phyloP scores from a whole-genome alignment of 2,888 invertebrate species.

The Clusia tigrina region DNA sequence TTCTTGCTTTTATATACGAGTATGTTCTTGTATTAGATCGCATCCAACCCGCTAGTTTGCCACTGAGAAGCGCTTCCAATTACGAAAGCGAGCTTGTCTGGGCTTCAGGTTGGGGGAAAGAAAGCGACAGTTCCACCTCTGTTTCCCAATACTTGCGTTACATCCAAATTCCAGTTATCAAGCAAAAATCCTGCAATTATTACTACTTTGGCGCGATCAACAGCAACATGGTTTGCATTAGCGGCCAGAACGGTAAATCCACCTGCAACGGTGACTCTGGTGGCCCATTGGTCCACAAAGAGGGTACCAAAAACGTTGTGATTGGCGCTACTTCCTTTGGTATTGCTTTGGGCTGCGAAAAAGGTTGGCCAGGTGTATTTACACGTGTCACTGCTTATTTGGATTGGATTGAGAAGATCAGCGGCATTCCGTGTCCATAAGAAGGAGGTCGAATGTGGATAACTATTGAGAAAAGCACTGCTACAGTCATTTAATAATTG shows the following conservation, averaged over 20 bases:
- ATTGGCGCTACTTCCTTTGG: constrained; percentile 60
- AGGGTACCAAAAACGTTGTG: constrained; percentile 39
- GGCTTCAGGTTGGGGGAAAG: constrained; percentile 48
- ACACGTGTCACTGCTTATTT: constrained; percentile 55
- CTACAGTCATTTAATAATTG: no score
- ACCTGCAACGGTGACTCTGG: constrained; percentile 61
- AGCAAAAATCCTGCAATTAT: constrained; percentile 41
- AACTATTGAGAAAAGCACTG: not conserved
- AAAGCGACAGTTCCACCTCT: constrained; percentile 37
- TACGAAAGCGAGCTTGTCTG: constrained; percentile 39
- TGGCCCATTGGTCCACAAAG: constrained; percentile 53
- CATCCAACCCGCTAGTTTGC: constrained; percentile 42
- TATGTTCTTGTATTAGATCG: constrained; percentile 26
- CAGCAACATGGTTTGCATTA: constrained; percentile 48
- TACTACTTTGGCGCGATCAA: constrained; percentile 42
- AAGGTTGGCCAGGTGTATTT: constrained; percentile 58
- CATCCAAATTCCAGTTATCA: constrained; percentile 47
- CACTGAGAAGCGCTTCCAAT: constrained; percentile 39
- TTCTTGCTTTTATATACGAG: not conserved
- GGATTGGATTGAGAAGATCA: constrained; percentile 53
- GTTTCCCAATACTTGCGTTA: constrained; percentile 43
- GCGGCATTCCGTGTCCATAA: constrained; percentile 26
- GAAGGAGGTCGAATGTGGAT: not conserved
- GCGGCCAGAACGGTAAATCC: constrained; percentile 49
- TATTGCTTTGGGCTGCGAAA: constrained; percentile 54